phyloP scores from a whole-genome alignment of 2,797 vertebrate genomes.

The Cyclura pinguis region DNA sequence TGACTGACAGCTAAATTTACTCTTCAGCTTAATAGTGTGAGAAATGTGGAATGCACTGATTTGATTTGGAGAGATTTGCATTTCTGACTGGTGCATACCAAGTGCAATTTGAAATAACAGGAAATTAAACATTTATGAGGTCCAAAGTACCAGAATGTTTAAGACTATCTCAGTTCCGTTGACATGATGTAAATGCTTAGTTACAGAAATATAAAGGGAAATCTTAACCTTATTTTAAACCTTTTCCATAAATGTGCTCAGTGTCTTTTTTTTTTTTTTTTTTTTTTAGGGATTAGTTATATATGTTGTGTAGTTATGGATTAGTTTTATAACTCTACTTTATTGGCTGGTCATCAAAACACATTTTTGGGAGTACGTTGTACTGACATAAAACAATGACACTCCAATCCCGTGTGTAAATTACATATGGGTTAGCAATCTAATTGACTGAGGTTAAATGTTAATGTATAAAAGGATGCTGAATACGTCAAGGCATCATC shows the following conservation, averaged over 20 bases:
- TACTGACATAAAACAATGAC: not conserved
- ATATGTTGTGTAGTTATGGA: not conserved
- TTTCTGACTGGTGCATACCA: conserved; percentile 15
- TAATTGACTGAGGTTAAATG: not conserved
- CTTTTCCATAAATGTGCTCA: not conserved
- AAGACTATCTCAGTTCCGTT: not conserved
- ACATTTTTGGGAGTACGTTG: not conserved
- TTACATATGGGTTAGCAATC: not conserved
- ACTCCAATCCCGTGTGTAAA: not conserved
- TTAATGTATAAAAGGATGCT: not conserved
- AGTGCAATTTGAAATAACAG: conserved; percentile 15
- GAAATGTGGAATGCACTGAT: conserved; percentile 13
- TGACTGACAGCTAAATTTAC: conserved; percentile 16
- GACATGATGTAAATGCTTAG: not conserved
- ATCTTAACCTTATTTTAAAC: conserved; percentile 1
- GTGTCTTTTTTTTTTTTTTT: not conserved
- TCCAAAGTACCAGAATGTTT: not conserved
- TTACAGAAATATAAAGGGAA: not conserved
- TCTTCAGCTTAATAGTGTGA: conserved; percentile 19
- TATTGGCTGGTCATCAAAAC: conserved; percentile 2
- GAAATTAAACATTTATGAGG: conserved; percentile 6
- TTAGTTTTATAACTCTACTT: not conserved
- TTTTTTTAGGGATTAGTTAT: not conserved
- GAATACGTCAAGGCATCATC: not conserved
- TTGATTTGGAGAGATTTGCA: conserved; percentile 7